Conservation (phyloP, 2,113 vertebrate species). For the Gambusia holbrooki region DNA sequence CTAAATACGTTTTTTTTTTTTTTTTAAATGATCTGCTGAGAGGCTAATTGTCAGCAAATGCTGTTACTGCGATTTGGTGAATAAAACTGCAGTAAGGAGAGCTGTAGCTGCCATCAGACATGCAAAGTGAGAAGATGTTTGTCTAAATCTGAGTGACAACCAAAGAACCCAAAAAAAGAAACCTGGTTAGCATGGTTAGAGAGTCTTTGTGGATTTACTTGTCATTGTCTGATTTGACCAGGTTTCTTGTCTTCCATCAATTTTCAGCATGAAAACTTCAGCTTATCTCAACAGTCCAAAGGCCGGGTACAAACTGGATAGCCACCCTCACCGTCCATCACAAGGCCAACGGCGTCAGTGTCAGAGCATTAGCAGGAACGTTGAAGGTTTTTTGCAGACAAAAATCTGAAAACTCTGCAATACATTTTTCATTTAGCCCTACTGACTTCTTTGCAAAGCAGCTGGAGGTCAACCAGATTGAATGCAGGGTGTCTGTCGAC, state of each 20-base stretch:
- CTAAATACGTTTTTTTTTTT: conserved; percentile 39
- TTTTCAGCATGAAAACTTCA: no score
- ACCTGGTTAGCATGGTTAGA: background rate
- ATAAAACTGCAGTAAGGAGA: conserved; percentile 24
- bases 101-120: conserved; percentile 15
- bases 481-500: background rate
- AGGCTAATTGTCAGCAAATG: conserved; percentile 52
- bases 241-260: no score
- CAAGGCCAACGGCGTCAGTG: no score
- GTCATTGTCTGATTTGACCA: no score
- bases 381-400: background rate
- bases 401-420: background rate
- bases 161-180: conserved; percentile 16
- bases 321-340: no score
- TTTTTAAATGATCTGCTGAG: conserved; percentile 27
- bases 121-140: conserved; percentile 17
- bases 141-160: background rate
- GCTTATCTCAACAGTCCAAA: no score
- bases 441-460: background rate
- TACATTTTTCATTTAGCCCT: no score
- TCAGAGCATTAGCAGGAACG: background rate
- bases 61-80: conserved; percentile 45
- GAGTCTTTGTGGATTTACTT: no score
- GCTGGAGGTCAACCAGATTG: background rate
- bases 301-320: no score